These are phyloP conservation scores for Aphelenchoides besseyi DNA, from an alignment of 1,140 invertebrate genomes.

Conservation along the genomic window DNA sequence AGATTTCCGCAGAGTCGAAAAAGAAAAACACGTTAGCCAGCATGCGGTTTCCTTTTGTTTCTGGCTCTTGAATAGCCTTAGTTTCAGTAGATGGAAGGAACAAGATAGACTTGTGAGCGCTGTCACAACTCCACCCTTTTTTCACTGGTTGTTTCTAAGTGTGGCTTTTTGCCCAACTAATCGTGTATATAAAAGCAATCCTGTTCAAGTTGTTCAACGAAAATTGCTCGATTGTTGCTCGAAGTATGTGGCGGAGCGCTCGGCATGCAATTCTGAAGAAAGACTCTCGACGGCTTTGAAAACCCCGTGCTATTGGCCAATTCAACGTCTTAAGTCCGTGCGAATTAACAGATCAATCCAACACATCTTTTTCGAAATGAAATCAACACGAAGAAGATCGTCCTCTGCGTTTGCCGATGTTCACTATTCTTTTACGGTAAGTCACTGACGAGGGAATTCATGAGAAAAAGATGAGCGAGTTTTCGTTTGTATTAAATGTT, in stretches of 20 bases:
- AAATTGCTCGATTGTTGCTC: slow-evolving; percentile 3
- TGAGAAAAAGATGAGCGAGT: too few relatives aligned
- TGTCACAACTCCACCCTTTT: not conserved
- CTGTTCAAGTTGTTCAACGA: slow-evolving; percentile 3
- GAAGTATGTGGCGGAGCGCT: not conserved
- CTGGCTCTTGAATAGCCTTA: not conserved
- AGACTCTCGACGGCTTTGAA: not conserved
- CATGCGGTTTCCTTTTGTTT: not conserved
- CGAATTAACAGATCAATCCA: not conserved
- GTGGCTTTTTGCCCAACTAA: not conserved
- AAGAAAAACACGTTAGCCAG: not conserved
- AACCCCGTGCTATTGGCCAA: not conserved
- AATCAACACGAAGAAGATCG: slow-evolving; percentile 20
- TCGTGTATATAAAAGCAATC: not conserved
- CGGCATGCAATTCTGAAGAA: not conserved
- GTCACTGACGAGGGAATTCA: not conserved
- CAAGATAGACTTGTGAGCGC: not conserved
- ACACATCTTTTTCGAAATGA: too few relatives aligned
- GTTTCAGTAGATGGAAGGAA: not conserved
- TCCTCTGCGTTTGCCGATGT: slow-evolving; percentile 18
- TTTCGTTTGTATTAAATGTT: too few relatives aligned
- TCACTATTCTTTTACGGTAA: slow-evolving; percentile 26
- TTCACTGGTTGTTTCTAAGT: not conserved
- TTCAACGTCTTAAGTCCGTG: too few relatives aligned
- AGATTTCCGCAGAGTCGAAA: not conserved